A percentile compares a stretch with the other conserved stretches of the same genome.
phyloP scores from a whole-genome alignment of 2,113 vertebrate genomes.

The Cheilinus undulatus region DNA sequence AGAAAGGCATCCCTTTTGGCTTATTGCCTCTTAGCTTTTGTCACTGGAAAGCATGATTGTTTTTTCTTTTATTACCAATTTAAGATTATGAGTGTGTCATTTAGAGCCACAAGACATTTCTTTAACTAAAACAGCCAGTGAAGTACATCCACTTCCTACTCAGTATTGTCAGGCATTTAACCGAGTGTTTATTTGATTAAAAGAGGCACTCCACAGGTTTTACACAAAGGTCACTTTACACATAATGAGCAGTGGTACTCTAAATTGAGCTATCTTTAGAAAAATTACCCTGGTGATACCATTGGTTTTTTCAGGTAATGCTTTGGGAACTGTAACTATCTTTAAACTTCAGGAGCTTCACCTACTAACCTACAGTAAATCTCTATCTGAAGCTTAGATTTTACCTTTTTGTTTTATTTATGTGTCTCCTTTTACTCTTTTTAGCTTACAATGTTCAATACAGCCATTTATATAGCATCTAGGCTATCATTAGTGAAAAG shows the following conservation, averaged over 20 bases:
- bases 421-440: too few relatives aligned
- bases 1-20: slow-evolving; percentile 9
- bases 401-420: too few relatives aligned
- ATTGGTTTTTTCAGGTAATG: not conserved
- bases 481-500: too few relatives aligned
- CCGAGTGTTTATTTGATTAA: not conserved
- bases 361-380: too few relatives aligned
- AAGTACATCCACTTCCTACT: not conserved
- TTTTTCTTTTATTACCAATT: not conserved
- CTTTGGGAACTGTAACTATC: not conserved
- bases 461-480: too few relatives aligned
- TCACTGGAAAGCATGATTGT: not conserved
- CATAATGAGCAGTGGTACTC: not conserved
- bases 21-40: not conserved
- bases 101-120: not conserved
- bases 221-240: not conserved
- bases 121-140: not conserved
- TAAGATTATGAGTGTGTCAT: not conserved
- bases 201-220: not conserved
- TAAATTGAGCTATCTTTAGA: not conserved
- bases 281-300: not conserved
- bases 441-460: too few relatives aligned
- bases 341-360: too few relatives aligned
- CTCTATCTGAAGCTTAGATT: too few relatives aligned
- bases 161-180: not conserved